phyloP scores from a whole-genome alignment of 1,140 invertebrate genomes.

The Saccostrea cuccullata region DNA sequence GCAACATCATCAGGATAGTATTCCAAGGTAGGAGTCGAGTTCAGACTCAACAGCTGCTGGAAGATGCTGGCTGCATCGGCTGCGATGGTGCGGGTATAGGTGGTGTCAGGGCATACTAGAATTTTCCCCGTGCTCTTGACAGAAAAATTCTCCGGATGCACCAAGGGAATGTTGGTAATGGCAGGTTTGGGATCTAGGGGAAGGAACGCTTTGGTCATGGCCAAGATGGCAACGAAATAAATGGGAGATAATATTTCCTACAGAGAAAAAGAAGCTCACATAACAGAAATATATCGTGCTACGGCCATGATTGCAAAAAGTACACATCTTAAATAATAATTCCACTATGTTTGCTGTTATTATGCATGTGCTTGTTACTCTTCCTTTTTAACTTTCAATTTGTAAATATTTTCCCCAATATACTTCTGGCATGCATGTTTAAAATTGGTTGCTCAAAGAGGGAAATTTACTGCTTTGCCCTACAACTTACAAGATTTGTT shows the following conservation, averaged over 20 bases:
- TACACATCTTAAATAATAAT: too few species aligned
- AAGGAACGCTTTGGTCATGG: conserved; percentile 58
- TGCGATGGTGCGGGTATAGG: conserved; percentile 55
- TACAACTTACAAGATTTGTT: too few species aligned
- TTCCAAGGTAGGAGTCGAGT: conserved; percentile 5
- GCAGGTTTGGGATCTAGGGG: conserved; percentile 55
- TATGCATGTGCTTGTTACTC: too few species aligned
- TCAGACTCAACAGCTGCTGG: not conserved
- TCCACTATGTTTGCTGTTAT: too few species aligned
- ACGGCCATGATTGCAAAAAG: too few species aligned
- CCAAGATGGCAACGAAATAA: conserved; percentile 65
- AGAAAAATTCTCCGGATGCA: conserved; percentile 40
- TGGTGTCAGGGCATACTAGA: conserved; percentile 56
- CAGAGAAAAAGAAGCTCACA: conserved; percentile 42
- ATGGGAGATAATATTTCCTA: conserved; percentile 70
- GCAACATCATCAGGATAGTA: conserved; percentile 48
- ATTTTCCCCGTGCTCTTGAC: conserved; percentile 35
- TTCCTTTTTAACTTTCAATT: too few species aligned
- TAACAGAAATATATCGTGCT: too few species aligned
- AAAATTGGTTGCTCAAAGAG: too few species aligned
- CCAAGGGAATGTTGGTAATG: conserved; percentile 51
- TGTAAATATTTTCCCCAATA: too few species aligned
- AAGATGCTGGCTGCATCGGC: conserved; percentile 51
- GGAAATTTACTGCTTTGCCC: too few species aligned
- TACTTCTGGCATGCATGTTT: too few species aligned